phyloP scores from a whole-genome alignment of 2,113 vertebrate genomes.

The Caranx ignobilis region DNA sequence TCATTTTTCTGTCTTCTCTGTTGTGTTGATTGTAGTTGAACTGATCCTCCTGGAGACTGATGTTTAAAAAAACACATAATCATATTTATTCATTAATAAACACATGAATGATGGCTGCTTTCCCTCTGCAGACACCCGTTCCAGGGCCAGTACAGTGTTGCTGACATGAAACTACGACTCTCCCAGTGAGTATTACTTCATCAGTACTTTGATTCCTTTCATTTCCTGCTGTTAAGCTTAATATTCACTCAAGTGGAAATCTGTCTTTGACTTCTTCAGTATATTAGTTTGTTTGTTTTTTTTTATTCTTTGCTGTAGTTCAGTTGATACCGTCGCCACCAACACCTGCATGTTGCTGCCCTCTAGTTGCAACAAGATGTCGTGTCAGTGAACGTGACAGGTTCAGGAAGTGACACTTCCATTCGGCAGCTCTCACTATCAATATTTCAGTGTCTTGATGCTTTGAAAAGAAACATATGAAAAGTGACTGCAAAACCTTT shows the following conservation, averaged over 20 bases:
- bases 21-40: neutral
- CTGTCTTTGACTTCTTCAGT: too few relatives aligned
- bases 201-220: neutral
- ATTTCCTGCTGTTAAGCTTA: neutral
- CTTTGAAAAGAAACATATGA: neutral
- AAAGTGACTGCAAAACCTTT: too few relatives aligned
- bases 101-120: too few relatives aligned
- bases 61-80: neutral
- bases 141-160: constrained; percentile 96
- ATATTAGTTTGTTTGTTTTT: too few relatives aligned
- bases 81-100: neutral
- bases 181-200: constrained; percentile 92
- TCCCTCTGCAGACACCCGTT: constrained; percentile 90
- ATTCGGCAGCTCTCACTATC: neutral
- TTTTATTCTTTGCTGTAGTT: too few relatives aligned
- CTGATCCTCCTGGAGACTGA: neutral
- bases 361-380: constrained; percentile 35
- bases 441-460: neutral
- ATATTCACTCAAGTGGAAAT: too few relatives aligned
- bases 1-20: neutral
- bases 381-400: neutral
- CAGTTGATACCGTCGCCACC: neutral
- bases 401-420: neutral
- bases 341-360: constrained; percentile 9
- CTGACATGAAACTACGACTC: constrained; percentile 94